Base-by-base conservation (phyloP, 30 jellyfish, hydroid and myxozoan genomes). In the Hydractinia symbiolongicarpus region DNA sequence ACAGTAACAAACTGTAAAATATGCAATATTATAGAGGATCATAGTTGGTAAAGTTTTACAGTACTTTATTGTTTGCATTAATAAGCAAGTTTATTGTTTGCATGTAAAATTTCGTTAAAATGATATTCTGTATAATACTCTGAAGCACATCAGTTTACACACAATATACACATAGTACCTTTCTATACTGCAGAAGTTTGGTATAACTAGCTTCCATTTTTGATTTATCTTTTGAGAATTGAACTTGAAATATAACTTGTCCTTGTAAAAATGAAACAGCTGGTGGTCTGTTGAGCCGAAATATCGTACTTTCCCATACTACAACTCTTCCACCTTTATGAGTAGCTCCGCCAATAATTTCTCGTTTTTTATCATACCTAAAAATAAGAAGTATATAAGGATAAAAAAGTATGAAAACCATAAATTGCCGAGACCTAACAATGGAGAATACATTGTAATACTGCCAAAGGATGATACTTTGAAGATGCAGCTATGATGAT, bases 321-420 rank as follows among this genome's bases (percentile, higher is more conserved):
- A 90, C 97, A 62, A 90, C 91, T 13, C 97, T 83, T n/a, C 94
- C 95, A 16, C 90, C 84, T 60, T 91, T 85, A 58, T 94, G 95
- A 5, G 95, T 90, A 14, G 77, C 95, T 21, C 97, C 97, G 76
- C 86, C 84, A 83, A 86, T 82, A 15, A 90, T 85, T 55, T 90
- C 97, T 55, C 82, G 69, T 60, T 81, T 85, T 19, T 86, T 89
- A 67, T 90, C 94, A 77, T 80, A 90, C 58, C 97, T 90, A 54
- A 14, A 74, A 79, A 7, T 13, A 67, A 67, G 55, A 57, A 84
- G 61, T 15, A 8, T 8, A 14, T 9, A 13, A 67, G 19, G 69
- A 57, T 9, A 57, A 57, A 57, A n/a, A n/a, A 30, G 44, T 30
- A 2, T 0, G 44, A 30, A 1, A 30, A 30, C 44, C 44, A 30